phyloP scores from a whole-genome alignment of 2,888 invertebrate species.

The Ashinkailepas kermadecensis region DNA sequence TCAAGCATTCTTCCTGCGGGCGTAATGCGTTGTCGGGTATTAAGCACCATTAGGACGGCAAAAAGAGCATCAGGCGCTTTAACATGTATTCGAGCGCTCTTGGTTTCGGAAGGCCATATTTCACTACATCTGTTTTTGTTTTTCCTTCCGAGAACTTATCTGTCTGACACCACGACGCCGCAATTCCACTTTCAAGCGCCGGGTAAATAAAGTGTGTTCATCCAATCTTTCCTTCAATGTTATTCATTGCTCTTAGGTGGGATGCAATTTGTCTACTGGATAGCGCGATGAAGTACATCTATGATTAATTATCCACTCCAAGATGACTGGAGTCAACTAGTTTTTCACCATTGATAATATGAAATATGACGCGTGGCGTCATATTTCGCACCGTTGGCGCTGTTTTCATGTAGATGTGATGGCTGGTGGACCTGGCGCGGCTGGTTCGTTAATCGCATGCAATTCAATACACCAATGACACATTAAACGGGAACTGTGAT shows the following conservation, averaged over 20 bases:
- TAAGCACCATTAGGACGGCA: background rate
- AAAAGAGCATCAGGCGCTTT: background rate
- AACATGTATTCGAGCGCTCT: background rate
- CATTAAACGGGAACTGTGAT: no score
- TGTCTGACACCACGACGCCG: slow-evolving; percentile 25
- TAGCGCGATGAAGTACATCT: no score
- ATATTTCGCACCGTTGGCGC: no score
- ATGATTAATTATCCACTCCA: no score
- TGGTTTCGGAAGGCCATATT: background rate
- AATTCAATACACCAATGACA: no score
- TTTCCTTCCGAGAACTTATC: background rate
- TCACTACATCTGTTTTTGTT: background rate
- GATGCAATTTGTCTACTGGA: background rate
- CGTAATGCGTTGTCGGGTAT: background rate
- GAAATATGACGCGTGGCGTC: no score
- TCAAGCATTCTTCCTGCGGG: no score
- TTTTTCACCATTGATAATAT: no score
- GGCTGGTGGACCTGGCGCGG: no score
- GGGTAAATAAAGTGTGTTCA: background rate
- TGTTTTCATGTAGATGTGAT: no score
- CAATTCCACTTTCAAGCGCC: background rate
- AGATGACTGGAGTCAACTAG: no score
- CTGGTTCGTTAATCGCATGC: no score
- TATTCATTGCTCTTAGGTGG: background rate
- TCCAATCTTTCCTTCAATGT: background rate